Percentiles rank a stretch among this genome's conserved stretches.
These are phyloP conservation scores for Aythya baeri DNA, from an alignment of 2,113 vertebrate genomes.

Conservation along the genomic window DNA sequence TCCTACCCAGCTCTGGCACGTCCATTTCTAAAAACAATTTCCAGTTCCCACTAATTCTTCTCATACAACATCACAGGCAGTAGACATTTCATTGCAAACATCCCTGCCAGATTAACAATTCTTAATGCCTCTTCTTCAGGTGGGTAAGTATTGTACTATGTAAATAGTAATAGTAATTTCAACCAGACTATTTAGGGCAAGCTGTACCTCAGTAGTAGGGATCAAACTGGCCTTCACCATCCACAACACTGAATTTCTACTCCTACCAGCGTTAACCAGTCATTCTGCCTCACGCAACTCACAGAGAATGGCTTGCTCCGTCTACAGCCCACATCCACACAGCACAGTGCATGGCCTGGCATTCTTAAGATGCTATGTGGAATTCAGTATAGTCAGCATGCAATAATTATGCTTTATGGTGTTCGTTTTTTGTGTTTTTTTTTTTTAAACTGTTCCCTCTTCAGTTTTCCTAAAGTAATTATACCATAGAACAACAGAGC, in stretches of 20 bases:
- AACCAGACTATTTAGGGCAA: fast-evolving
- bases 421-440: neutral
- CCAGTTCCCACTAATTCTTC: neutral
- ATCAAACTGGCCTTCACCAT: neutral
- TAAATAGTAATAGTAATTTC: neutral
- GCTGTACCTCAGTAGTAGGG: neutral
- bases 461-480: neutral
- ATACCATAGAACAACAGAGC: neutral
- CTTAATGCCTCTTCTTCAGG: neutral
- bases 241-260: neutral
- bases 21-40: neutral
- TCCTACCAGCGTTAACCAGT: neutral
- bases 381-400: neutral
- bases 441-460: neutral
- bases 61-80: neutral
- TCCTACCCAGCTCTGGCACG: neutral
- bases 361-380: neutral
- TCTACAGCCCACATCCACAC: neutral
- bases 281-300: neutral
- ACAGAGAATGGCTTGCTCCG: neutral
- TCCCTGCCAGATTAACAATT: neutral
- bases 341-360: neutral
- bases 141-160: neutral
- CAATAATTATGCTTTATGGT: neutral
- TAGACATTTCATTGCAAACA: neutral